A percentile compares a stretch with the other conserved stretches of the same genome.
These are phyloP conservation scores for Scaptomyza pallida DNA, from an alignment of 1,140 invertebrate species.

Conservation along the genomic window DNA sequence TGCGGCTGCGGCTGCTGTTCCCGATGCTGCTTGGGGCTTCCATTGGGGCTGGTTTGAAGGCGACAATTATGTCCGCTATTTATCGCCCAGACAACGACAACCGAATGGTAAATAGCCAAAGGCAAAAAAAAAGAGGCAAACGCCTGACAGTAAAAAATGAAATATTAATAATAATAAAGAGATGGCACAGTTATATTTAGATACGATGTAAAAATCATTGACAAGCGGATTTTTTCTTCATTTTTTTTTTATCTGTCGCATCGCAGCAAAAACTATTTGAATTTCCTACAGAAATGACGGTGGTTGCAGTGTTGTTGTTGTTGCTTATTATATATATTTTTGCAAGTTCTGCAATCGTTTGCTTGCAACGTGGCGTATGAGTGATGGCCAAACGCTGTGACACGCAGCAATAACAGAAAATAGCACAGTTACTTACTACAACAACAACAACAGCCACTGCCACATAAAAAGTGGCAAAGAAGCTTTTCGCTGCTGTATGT, in stretches of 20 bases:
- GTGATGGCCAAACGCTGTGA: constrained; percentile 25
- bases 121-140: background rate
- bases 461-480: background rate
- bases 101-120: constrained; percentile 23
- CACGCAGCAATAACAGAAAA: constrained; percentile 1
- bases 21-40: background rate
- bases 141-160: constrained; percentile 11
- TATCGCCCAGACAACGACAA: constrained; percentile 46
- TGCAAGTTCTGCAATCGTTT: background rate
- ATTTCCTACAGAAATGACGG: constrained; percentile 7
- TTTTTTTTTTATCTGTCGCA: constrained; percentile 1
- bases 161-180: constrained; percentile 25
- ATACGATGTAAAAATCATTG: constrained; percentile 36
- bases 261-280: constrained; percentile 3
- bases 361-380: constrained; percentile 23
- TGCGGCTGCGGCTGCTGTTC: background rate
- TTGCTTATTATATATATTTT: too few species aligned
- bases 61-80: constrained; percentile 69
- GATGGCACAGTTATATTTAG: too few species aligned
- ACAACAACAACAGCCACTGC: background rate
- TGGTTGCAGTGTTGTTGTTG: background rate
- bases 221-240: constrained; percentile 16
- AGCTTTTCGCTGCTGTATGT: background rate
- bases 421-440: constrained; percentile 3
- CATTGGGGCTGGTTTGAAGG: background rate